These are phyloP conservation scores for Macrocentrus cingulum DNA, from an alignment of 1,140 invertebrate species.

Conservation along the genomic window DNA sequence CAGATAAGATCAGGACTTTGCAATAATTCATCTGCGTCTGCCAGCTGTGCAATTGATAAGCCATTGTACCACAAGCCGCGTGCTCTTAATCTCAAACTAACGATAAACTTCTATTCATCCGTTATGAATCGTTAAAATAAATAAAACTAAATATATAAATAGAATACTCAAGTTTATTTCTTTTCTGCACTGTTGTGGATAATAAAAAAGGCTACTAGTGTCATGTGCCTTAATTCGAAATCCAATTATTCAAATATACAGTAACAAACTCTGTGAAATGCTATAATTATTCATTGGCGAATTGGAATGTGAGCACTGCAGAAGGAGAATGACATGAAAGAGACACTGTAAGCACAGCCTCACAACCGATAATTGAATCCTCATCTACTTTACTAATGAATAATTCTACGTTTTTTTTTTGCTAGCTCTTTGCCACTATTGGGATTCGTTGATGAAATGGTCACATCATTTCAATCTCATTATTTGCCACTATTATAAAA, in stretches of 20 bases:
- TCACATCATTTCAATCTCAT: too few species aligned
- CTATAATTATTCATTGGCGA: slow-evolving; percentile 33
- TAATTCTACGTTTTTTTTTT: slow-evolving; percentile 19
- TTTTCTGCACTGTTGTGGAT: slow-evolving; percentile 7
- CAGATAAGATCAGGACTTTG: too few species aligned
- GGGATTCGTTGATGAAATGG: too few species aligned
- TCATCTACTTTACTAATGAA: slow-evolving; percentile 18
- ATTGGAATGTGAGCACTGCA: slow-evolving; percentile 27
- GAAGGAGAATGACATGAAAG: slow-evolving; percentile 2
- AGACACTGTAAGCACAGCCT: slow-evolving; percentile 8
- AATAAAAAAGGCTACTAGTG: slow-evolving; percentile 32
- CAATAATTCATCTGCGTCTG: too few species aligned
- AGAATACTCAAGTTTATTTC: too few species aligned
- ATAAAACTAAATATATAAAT: neutral
- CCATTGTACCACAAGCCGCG: too few species aligned
- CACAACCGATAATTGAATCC: slow-evolving; percentile 22
- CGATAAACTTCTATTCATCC: too few species aligned
- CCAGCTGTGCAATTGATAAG: too few species aligned
- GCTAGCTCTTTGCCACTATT: neutral
- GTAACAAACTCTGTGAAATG: slow-evolving; percentile 21
- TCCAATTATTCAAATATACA: slow-evolving; percentile 44
- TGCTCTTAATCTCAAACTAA: too few species aligned
- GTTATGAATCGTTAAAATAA: too few species aligned
- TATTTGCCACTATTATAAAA: too few species aligned
- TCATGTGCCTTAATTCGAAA: slow-evolving; percentile 47